Base-by-base conservation (phyloP, 2,797 vertebrate genomes). In the Crenichthys baileyi region DNA sequence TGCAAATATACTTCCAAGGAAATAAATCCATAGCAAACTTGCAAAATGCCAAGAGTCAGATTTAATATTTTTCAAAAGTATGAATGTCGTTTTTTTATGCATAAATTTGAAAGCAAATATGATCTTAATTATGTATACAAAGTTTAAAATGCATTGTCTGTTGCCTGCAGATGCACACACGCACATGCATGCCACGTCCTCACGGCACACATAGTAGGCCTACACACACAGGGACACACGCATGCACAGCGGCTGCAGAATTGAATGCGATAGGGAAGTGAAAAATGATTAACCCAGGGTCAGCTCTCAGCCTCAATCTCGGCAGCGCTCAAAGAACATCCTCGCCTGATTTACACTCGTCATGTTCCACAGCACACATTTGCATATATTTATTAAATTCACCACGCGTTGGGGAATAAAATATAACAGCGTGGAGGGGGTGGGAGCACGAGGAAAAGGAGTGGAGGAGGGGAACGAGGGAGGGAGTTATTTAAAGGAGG, bases 381-480 rank as follows among this genome's bases (percentile, higher is more conserved):
- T 96, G 95, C 95, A 96, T 96, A 96, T 96, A 95, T 96, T 96
- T 96, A 96, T 96, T 96, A 96, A 96, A 96, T 96, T 96, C 95
- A 93, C 93, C 94, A 93, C 82, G 93, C 94, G 90, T 92, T 91
- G 91, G 93, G 93, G 94, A 95, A 95, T 96, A 95, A 95, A 96
- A 95, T 95, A 93, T 94, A 95, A 94, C 91, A 71, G 90, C 90
- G 85, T 50, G 86, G 86, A 80, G 92, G 83, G 83, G 85, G 58
- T 11, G 87, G 83, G 58, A 13, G 85, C 29, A 56, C 15, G 80
- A 83, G 89, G 88, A 63, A 80, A 63, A 76, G 81, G 73, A 77
- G 89, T 81, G 87, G 87, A 86, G 90, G 87, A 84, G 83, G 83
- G 87, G 87, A 82, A 68, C 6, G 74, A 77, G 78, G 85, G 84